Base-by-base conservation (phyloP, 2,797 vertebrate species). In the Sciaenops ocellatus region DNA sequence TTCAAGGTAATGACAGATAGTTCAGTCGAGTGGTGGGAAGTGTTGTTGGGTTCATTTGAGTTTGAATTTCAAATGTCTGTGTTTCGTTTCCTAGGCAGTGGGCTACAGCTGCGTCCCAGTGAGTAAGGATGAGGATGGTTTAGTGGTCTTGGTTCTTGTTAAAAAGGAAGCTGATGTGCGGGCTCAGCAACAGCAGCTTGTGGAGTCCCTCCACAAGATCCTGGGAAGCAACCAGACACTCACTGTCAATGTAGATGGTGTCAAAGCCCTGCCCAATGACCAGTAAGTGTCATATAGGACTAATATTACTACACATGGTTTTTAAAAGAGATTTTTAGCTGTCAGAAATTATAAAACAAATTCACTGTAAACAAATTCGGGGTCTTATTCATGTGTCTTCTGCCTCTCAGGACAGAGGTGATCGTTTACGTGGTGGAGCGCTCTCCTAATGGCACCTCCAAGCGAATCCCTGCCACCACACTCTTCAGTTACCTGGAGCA, bases 61-160 rank as follows among this genome's bases (percentile, higher is more conserved):
- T 57, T 34, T 62, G 15, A 52, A 48, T 59, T 51, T 24, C 13
- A 47, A 56, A 50, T 61, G 5, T 59, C 3, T 74, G 24, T 72
- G 15, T 80, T 80, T 50, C 65, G 12, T 7, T 69, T 69, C 15
- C 63, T 69, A 99, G 98, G 98, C 98, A 1, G 97, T 99, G 79
- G 98, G 98, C 71, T 99, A 96, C 78, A 98, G 97, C 92, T 98
- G 97, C 80, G 95, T 97, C 90, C 96, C 97, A 18, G 96, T 94
- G 79, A 97, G 97, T 80, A 99, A 99, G 85, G 98, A 99, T 42
- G 98, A 99, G 92, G 98, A 99, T 70, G 98, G 98, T 6, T 89
- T 99, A 0, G 96, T 99, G 78, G 96, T 96, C 51, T 92, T 99
- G 89, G 93, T 97, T 80, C 95, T 99, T 50, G 97, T 96, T 85